Base-by-base conservation (phyloP, 2,113 vertebrate species). In the Pteruthius melanotis region DNA sequence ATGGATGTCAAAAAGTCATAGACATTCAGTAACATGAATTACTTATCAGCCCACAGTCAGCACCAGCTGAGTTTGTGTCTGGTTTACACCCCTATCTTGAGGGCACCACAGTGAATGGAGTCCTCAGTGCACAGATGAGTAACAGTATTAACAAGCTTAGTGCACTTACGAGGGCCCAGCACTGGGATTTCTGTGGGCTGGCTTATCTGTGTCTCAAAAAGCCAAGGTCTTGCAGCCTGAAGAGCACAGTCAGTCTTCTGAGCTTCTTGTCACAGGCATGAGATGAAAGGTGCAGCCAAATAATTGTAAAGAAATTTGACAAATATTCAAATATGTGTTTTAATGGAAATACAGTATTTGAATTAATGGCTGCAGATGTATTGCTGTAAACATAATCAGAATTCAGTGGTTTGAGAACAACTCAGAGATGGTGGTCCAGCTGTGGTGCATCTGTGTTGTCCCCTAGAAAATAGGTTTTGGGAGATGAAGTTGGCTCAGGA, bases 321-420 rank as follows among this genome's bases (percentile, higher is more conserved):
- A 94, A 77, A 89, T 90, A 86, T 23, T 94, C 76, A 84, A 89
- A 49, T 91, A 75, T 40, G 47, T 83, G 42, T 92, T 96, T 94
- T 84, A 84, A 84, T 91, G 56, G 80, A 78, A 94, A 91, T 75
- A 56, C 9, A 56, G 27, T 64, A 89, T 94, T 87, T 21, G 13
- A 91, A 92, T 89, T 93, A 90, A 87, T 84, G 80, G 56, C 89
- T 94, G 86, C 94, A 94, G 93, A 94, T 95, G 93, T 93, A 63
- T 54, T 91, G 83, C 60, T 96, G 86, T 97, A 96, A 96, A 97
- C 94, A 96, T 83, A 90, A 94, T 94, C 89, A 94, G 52, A 78
- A 94, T 91, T 33, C 91, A 97, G 86, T 82, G 86, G 80, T 92
- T 82, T 94, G 93, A 93, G 93, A 95, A 87, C 95, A 94, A 44